Base-by-base conservation (phyloP, 2,888 invertebrate species). In the Syrphus vitripennis region DNA sequence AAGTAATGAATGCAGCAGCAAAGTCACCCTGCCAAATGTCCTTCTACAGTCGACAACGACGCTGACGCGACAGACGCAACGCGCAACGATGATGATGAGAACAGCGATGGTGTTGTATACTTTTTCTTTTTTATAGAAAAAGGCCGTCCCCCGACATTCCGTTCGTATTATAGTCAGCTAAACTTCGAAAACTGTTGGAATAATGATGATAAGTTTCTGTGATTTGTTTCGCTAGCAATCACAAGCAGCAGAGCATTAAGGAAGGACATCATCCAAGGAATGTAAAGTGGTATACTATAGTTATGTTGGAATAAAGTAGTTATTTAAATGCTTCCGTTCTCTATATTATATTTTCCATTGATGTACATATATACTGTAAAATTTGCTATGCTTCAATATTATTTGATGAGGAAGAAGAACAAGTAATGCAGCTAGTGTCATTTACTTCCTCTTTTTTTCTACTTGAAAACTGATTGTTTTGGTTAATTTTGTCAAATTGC, bases 201-300 rank as follows among this genome's bases (percentile, higher is more conserved):
- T 67, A 69, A 75, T 65, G 71, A 80, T 61, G 76, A 84, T 72
- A 84, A 80, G 84, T 84, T 84, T 71, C 31, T 61, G 53, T 76
- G 76, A 80, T 76, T 84, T 84, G 71, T 75, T 70, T 75, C 70
- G 63, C 40, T 16, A 63, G 79, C 74, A 70, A 80, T 80, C 71
- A 67, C 70, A 59, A 67, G 42, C 80, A 67, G 84, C 45, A 53
- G 59, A 80, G 67, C 76, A 84, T 84, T 80, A 84, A 76, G 80
- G 63, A 84, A 76, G 80, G 63, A 80, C 76, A 75, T 80, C 76
- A 57, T 67, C 16, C 31, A 12, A 59, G 61, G 9, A 61, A 48
- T 42, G 53, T 55, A 42, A 70, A 70, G 50, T 53, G 69, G 45
- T 65, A 19, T 34, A n/a, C n/a, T n/a, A 29, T 29, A 50, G 67